phyloP scores from a whole-genome alignment of 2,797 vertebrate species.

The Halcyon smyrnensis region DNA sequence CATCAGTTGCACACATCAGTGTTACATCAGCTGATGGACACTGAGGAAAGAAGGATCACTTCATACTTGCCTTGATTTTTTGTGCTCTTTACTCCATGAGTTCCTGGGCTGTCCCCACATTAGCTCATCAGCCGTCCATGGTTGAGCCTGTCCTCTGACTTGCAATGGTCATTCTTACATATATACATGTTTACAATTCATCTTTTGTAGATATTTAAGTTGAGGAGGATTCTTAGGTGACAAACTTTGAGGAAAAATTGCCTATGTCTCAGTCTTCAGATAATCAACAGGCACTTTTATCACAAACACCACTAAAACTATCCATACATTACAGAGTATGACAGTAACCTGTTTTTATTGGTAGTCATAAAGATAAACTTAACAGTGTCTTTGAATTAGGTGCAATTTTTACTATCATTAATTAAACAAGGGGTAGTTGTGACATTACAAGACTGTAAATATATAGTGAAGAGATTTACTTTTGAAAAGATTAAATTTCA shows the following conservation, averaged over 20 bases:
- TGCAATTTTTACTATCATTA: neutral
- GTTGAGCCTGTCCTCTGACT: neutral
- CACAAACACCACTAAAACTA: neutral
- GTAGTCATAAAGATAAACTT: neutral
- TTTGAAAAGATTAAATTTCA: neutral
- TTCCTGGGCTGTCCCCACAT: fast-evolving
- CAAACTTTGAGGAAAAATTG: neutral
- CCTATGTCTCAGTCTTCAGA: neutral
- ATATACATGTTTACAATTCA: neutral
- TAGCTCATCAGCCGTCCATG: neutral
- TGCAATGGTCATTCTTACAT: neutral
- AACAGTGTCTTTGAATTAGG: neutral
- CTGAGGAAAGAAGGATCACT: neutral
- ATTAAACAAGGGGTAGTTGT: neutral
- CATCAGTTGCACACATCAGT: fast-evolving
- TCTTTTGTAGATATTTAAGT: neutral
- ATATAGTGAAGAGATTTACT: neutral
- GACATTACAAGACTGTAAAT: neutral
- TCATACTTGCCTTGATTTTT: neutral
- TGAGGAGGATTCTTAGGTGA: neutral
- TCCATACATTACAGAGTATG: neutral
- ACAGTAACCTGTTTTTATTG: neutral
- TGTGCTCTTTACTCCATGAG: neutral
- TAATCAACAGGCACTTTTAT: neutral
- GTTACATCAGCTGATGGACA: neutral